Evolutionary conservation across 2,888 invertebrate genomes (phyloP).

Genomic region (Lycocerus yunnanus): DNA sequence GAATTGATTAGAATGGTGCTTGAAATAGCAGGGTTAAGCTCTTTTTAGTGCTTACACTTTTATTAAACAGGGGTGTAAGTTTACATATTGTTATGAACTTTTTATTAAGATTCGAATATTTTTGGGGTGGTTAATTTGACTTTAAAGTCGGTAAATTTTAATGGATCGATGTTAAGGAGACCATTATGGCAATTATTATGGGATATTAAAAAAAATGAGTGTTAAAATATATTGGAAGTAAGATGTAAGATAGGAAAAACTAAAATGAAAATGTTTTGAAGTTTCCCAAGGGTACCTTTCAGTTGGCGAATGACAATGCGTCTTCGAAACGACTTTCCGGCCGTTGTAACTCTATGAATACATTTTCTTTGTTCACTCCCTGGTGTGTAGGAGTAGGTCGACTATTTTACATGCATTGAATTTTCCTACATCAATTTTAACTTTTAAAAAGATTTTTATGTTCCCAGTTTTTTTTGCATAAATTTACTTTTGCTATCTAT

Average conservation of each 20-base stretch:
- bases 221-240: slow-evolving; percentile 25
- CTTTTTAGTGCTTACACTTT: slow-evolving; percentile 43
- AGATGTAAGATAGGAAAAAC: slow-evolving; percentile 44
- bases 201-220: neutral
- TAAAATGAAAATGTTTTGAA: slow-evolving; percentile 56
- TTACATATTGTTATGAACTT: slow-evolving; percentile 26
- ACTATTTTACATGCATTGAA: slow-evolving; percentile 57
- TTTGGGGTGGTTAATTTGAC: neutral
- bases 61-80: slow-evolving; percentile 41
- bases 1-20: slow-evolving; percentile 56
- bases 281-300: slow-evolving; percentile 52
- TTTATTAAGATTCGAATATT: neutral
- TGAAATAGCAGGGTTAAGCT: slow-evolving; percentile 51
- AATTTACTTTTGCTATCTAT: neutral
- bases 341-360: slow-evolving; percentile 47
- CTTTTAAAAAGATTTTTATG: slow-evolving; percentile 9
- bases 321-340: slow-evolving; percentile 52
- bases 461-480: neutral
- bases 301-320: slow-evolving; percentile 56
- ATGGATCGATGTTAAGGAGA: neutral
- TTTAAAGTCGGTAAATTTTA: neutral
- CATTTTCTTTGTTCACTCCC: slow-evolving; percentile 53
- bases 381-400: slow-evolving; percentile 33
- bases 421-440: slow-evolving; percentile 41
- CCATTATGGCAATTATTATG: neutral